Evolutionary conservation across 92 coral and sea anemone genomes (phyloP).

Genomic region (Metridium senile): DNA sequence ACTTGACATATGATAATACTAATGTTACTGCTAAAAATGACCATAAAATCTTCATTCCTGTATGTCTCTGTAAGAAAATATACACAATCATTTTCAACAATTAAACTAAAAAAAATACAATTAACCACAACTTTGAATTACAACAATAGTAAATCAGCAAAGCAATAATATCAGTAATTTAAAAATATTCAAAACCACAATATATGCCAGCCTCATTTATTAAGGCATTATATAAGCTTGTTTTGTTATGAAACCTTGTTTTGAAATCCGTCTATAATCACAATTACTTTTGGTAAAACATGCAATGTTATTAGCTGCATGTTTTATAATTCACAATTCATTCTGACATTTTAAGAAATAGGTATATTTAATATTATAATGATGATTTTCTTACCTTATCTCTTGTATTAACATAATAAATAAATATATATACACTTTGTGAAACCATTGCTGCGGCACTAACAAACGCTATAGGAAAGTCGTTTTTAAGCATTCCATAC

Average conservation of each 20-base stretch:
- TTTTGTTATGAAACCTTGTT: too few species aligned
- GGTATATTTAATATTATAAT: background rate
- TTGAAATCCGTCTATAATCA: too few species aligned
- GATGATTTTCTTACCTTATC: constrained; percentile 54
- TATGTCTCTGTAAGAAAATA: constrained; percentile 31
- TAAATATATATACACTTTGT: constrained; percentile 62
- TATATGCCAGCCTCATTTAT: too few species aligned
- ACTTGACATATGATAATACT: constrained; percentile 64
- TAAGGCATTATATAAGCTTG: too few species aligned
- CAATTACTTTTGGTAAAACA: too few species aligned
- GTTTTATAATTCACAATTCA: background rate
- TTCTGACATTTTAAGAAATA: background rate
- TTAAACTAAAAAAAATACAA: too few species aligned
- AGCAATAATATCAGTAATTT: too few species aligned
- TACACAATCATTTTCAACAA: too few species aligned
- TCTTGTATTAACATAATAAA: constrained; percentile 66
- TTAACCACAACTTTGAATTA: background rate
- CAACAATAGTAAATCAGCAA: background rate
- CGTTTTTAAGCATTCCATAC: constrained; percentile 69
- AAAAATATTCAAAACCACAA: too few species aligned
- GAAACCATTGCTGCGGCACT: constrained; percentile 56
- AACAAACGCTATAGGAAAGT: constrained; percentile 51
- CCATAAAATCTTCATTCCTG: constrained; percentile 19
- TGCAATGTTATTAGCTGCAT: too few species aligned
- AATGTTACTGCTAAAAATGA: constrained; percentile 47